A percentile compares a stretch with the other conserved stretches of the same genome.
Evolutionary conservation across 2,113 vertebrate genomes (phyloP).

Genomic region (Ammodytes marinus): DNA sequence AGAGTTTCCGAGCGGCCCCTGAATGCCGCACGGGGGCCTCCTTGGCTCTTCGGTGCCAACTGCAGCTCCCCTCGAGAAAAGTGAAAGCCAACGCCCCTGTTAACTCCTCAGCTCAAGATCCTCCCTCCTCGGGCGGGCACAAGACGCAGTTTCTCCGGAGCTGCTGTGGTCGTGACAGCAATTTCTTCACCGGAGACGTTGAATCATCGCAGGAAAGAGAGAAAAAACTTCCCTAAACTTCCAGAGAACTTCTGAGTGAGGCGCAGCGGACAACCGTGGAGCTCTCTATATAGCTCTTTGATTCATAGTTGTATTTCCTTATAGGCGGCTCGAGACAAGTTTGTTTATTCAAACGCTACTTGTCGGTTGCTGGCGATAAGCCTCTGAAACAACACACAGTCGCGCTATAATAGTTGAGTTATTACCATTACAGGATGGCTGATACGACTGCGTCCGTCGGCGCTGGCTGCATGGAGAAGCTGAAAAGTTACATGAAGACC

Average conservation of each 20-base stretch:
- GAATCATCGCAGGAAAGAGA: not conserved
- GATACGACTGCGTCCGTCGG: constrained; percentile 53
- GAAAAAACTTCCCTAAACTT: accelerated
- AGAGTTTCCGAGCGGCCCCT: constrained; percentile 4
- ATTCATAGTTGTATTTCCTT: no score
- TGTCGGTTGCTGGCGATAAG: not conserved
- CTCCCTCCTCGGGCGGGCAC: not conserved
- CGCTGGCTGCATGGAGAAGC: constrained; percentile 60
- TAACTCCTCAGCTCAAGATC: not conserved
- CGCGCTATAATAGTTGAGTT: not conserved
- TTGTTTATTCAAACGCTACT: not conserved
- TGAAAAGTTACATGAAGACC: constrained; percentile 78
- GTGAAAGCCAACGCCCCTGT: constrained; percentile 69
- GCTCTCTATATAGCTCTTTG: no score
- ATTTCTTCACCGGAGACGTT: not conserved
- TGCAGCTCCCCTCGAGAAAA: constrained; percentile 29
- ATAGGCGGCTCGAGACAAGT: not conserved
- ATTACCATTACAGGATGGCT: constrained; percentile 69
- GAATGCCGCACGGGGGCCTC: constrained; percentile 31
- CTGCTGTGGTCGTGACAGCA: not conserved
- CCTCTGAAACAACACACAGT: not conserved
- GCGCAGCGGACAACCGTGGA: not conserved
- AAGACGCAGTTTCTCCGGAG: not conserved
- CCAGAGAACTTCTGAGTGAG: accelerated
- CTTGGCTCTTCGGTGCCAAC: not conserved